Base-by-base conservation (phyloP, 2,113 vertebrate genomes). In the Antennarius striatus region DNA sequence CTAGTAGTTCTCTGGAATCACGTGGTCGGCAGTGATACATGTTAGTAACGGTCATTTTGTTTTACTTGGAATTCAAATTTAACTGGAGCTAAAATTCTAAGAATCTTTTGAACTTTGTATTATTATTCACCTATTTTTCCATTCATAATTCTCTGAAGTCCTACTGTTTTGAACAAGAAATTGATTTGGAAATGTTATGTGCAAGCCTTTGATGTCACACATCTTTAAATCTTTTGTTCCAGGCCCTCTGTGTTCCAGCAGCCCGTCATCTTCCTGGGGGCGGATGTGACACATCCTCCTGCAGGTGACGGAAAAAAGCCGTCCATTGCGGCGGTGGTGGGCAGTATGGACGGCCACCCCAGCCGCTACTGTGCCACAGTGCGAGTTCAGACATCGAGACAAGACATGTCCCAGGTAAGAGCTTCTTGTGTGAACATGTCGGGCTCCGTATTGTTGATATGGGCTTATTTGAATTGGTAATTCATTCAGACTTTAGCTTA, bases 171-270 rank as follows among this genome's bases (percentile, higher is more conserved):
- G 3, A 40, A 40, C 22, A 2, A 10, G 45, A 36, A 22, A 10
- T 5, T 47, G 10, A 61, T 6, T 50, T 4, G 40, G 0, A 61
- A 63, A 28, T 64, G 1, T 22, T 2, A 17, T n/a, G 40, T 6
- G 5, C 40, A 16, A 5, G 29, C 11, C 32, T 22, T 22, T 22
- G 22, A 36, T 7, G 32, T 36, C 4, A 36, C 32, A 6, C 56
- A 11, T 22, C 6, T 61, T 10, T 10, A 15, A 14, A 32, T 32
- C n/a, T 16, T 1, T 17, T 0, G n/a, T 22, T 58, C 16, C 91
- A 99, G 97, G 88, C 97, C 97, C 57, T 98, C 97, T 0, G 97
- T 99, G 67, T 99, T 99, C 92, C 96, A 99, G 94, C 97, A 98
- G 88, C 98, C 98, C 0, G 96, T 99, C 85, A 99, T 99, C 89